Evolutionary conservation across 2,113 vertebrate species (phyloP).

Genomic region (Noturus placidus): DNA sequence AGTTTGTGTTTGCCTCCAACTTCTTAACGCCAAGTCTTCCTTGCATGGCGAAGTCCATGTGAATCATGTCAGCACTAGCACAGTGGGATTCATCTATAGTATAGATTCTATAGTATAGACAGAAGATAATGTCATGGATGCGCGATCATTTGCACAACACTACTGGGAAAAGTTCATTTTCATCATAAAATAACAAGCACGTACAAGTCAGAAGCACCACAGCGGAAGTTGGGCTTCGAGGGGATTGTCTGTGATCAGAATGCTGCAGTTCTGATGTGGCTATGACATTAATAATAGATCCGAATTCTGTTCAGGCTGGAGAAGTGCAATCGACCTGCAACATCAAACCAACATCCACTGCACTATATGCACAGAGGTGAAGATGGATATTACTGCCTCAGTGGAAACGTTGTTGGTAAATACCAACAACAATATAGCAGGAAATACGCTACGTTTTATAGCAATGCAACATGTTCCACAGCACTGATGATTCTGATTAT

Average conservation of each 20-base stretch:
- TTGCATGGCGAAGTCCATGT: background rate
- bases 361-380: slow-evolving; percentile 1
- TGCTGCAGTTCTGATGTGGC: slow-evolving; percentile 25
- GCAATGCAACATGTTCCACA: background rate
- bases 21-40: background rate
- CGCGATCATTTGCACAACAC: background rate
- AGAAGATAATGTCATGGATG: background rate
- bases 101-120: background rate
- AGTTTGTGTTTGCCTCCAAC: background rate
- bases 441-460: background rate
- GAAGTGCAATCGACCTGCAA: slow-evolving; percentile 16
- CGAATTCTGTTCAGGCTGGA: slow-evolving; percentile 3
- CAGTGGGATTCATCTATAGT: background rate
- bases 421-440: background rate
- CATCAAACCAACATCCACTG: background rate
- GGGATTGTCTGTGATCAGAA: slow-evolving; percentile 15
- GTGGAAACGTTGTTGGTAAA: background rate
- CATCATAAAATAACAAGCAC: background rate
- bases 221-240: background rate
- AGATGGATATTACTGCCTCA: background rate
- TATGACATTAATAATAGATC: slow-evolving; percentile 50
- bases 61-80: background rate
- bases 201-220: background rate
- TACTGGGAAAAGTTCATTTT: background rate
- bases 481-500: background rate